A percentile compares a stretch with the other conserved stretches of the same genome.
Conservation (phyloP, 1,140 invertebrate species). For the Goniozus legneri region DNA sequence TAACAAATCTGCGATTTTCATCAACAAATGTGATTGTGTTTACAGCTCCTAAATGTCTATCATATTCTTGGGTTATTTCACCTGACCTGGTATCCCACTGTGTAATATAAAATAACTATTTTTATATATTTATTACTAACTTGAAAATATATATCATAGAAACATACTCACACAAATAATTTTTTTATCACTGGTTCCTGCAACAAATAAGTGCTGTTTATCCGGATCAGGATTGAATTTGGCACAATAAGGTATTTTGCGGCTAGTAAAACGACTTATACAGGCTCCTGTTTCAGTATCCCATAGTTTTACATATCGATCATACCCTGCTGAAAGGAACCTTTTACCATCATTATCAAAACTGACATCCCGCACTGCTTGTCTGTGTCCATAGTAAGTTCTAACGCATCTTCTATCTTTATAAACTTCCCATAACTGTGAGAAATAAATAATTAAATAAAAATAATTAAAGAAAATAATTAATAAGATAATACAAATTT, state of each 20-base stretch:
- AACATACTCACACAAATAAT: conserved; percentile 95
- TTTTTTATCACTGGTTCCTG: conserved; percentile 98
- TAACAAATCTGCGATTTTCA: conserved; percentile 95
- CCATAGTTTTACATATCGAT: conserved; percentile 96
- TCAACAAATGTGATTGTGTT: conserved; percentile 99
- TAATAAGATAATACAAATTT: not conserved
- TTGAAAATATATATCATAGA: too few species aligned
- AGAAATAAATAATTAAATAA: conserved; percentile 27
- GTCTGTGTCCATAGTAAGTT: conserved; percentile 94
- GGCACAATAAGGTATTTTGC: conserved; percentile 95
- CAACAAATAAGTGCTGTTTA: conserved; percentile 96
- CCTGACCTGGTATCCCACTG: conserved; percentile 95
- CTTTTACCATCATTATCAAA: conserved; percentile 93
- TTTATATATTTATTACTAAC: too few species aligned
- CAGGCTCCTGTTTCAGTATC: conserved; percentile 97
- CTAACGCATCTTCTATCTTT: conserved; percentile 90
- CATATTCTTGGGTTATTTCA: conserved; percentile 98
- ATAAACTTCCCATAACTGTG: conserved; percentile 96
- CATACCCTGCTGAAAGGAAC: conserved; percentile 92
- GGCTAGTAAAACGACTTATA: conserved; percentile 85
- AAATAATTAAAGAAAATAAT: not conserved
- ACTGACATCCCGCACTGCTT: conserved; percentile 93
- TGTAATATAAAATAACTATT: too few species aligned
- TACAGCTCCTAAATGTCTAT: conserved; percentile 96
- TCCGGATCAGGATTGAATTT: conserved; percentile 98